phyloP scores from a whole-genome alignment of 2,888 invertebrate genomes.

The Sepiola atlantica region DNA sequence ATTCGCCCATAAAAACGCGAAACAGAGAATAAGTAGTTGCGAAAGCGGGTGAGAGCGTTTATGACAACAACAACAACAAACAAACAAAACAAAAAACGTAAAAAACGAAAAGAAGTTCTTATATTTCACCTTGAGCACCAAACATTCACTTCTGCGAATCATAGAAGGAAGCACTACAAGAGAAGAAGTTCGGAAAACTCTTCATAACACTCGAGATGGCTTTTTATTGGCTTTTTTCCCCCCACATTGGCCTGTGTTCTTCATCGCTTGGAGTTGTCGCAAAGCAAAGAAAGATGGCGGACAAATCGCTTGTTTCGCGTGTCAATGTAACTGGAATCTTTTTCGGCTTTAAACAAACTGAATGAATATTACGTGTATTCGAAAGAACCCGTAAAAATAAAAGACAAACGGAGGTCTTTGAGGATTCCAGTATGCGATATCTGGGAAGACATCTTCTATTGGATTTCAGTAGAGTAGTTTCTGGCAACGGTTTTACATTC shows the following conservation, averaged over 20 bases:
- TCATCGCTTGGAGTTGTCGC: not conserved
- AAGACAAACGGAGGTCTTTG: not conserved
- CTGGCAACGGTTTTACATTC: too few species aligned
- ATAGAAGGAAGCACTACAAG: not conserved
- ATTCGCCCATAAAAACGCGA: not conserved
- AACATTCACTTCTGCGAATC: not conserved
- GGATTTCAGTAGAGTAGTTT: not conserved
- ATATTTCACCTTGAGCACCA: constrained; percentile 2
- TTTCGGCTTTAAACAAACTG: too few species aligned
- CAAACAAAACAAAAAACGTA: too few species aligned
- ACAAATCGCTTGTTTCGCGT: too few species aligned
- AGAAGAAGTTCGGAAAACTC: not conserved
- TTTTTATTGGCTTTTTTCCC: not conserved
- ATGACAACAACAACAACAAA: not conserved
- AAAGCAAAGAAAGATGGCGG: not conserved
- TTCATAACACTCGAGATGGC: not conserved
- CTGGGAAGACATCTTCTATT: not conserved
- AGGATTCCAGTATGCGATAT: not conserved
- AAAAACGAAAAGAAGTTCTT: not conserved
- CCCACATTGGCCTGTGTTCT: not conserved
- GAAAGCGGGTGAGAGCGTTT: not conserved
- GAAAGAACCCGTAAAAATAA: not conserved
- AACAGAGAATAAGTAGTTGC: not conserved
- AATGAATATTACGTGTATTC: too few species aligned
- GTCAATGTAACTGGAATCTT: too few species aligned